These are phyloP conservation scores for Dryocosmus kuriphilus DNA, from an alignment of 2,888 invertebrate genomes.

Conservation along the genomic window DNA sequence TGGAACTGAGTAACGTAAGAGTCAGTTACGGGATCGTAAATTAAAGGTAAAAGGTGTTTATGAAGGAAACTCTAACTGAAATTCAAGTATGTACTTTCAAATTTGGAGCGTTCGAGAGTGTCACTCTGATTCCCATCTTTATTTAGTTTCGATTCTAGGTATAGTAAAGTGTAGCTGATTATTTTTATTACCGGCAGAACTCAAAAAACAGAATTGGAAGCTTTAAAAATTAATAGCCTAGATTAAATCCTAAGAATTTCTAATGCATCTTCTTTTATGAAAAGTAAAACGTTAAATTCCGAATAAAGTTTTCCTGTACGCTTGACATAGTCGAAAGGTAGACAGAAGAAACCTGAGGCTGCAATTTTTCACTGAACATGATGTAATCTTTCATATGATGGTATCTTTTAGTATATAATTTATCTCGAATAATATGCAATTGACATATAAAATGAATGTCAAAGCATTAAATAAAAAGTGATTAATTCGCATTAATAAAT, in stretches of 20 bases:
- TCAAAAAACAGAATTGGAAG: no score
- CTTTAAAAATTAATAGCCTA: neutral
- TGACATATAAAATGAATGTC: neutral
- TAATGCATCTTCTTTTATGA: constrained; percentile 16
- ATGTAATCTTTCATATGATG: constrained; percentile 25
- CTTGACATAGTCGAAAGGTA: constrained; percentile 30
- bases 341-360: constrained; percentile 30
- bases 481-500: neutral
- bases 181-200: no score
- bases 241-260: neutral
- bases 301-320: constrained; percentile 14
- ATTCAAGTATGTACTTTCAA: neutral
- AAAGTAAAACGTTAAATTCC: constrained; percentile 33
- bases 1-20: constrained; percentile 8
- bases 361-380: constrained; percentile 28
- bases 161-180: no score
- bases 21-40: constrained; percentile 31
- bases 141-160: no score
- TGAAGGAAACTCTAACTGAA: neutral
- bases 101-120: neutral
- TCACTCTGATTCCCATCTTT: neutral
- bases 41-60: constrained; percentile 35
- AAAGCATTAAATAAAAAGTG: neutral
- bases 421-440: constrained; percentile 15
- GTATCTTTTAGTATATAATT: constrained; percentile 9